Evolutionary conservation across 2,888 invertebrate species (phyloP).

Genomic region (Clanis bilineata): DNA sequence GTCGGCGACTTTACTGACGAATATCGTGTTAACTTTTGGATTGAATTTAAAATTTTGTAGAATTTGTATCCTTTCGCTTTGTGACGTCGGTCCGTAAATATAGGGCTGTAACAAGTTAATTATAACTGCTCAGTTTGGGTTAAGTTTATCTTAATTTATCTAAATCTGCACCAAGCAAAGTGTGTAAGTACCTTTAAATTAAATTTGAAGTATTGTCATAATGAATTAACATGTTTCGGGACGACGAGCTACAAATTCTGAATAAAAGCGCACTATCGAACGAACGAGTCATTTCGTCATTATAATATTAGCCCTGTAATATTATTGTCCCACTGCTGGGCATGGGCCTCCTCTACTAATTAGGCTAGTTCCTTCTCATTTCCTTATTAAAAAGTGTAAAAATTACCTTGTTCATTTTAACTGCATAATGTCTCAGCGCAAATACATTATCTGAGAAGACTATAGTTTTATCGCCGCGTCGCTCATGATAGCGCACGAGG

Average conservation of each 20-base stretch:
- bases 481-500: constrained; percentile 94
- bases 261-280: no score
- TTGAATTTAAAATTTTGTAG: constrained; percentile 99
- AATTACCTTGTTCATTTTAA: constrained; percentile 92
- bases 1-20: constrained; percentile 99
- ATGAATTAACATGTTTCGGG: no score
- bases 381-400: not conserved
- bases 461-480: constrained; percentile 98
- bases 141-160: no score
- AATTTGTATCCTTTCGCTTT: constrained; percentile 98
- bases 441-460: constrained; percentile 99
- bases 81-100: constrained; percentile 98
- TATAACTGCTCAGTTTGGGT: not conserved
- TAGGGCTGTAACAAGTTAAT: constrained; percentile 84
- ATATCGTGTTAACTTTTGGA: constrained; percentile 99
- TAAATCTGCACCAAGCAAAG: no score
- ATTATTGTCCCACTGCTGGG: no score
- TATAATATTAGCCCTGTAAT: no score
- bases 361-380: no score
- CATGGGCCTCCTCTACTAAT: no score
- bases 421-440: constrained; percentile 98
- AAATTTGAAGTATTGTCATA: no score
- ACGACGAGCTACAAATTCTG: no score
- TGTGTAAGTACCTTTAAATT: no score
- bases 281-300: no score